A percentile compares a stretch with the other conserved stretches of the same genome.
phyloP scores from a whole-genome alignment of 2,888 invertebrate genomes.

The Acronicta leporina region DNA sequence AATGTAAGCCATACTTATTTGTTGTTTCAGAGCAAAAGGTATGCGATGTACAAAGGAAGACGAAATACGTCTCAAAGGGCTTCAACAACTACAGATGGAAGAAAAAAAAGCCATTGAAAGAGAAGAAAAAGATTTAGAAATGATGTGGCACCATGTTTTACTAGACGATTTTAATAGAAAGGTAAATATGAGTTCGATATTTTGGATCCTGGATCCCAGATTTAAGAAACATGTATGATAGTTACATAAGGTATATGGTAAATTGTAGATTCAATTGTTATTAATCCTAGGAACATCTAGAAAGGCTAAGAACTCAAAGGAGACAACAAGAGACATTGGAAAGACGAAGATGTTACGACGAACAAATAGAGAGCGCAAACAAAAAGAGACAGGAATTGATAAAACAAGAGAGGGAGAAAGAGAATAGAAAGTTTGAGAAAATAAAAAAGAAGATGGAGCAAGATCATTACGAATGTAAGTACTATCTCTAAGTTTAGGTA shows the following conservation, averaged over 20 bases:
- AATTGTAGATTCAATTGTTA: neutral
- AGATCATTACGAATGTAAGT: constrained; percentile 79
- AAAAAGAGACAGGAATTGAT: constrained; percentile 72
- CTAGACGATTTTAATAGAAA: constrained; percentile 74
- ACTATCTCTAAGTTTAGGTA: neutral
- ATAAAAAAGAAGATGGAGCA: constrained; percentile 80
- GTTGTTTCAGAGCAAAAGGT: constrained; percentile 73
- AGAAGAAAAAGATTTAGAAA: constrained; percentile 68
- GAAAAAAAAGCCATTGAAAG: constrained; percentile 73
- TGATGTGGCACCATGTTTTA: constrained; percentile 80
- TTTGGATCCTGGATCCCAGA: no score
- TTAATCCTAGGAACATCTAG: constrained; percentile 71
- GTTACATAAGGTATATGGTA: no score
- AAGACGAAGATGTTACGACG: constrained; percentile 75
- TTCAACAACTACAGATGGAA: constrained; percentile 77
- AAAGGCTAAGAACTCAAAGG: constrained; percentile 64
- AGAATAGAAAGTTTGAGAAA: constrained; percentile 73
- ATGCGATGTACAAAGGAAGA: constrained; percentile 75
- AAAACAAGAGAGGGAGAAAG: constrained; percentile 75
- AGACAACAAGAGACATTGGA: constrained; percentile 75
- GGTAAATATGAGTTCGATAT: constrained; percentile 55
- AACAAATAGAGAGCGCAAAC: constrained; percentile 80
- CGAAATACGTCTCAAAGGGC: constrained; percentile 68
- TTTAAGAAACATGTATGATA: no score
- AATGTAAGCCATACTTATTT: no score